These are phyloP conservation scores for Passer montanus DNA, from an alignment of 2,113 vertebrate species.

Conservation along the genomic window DNA sequence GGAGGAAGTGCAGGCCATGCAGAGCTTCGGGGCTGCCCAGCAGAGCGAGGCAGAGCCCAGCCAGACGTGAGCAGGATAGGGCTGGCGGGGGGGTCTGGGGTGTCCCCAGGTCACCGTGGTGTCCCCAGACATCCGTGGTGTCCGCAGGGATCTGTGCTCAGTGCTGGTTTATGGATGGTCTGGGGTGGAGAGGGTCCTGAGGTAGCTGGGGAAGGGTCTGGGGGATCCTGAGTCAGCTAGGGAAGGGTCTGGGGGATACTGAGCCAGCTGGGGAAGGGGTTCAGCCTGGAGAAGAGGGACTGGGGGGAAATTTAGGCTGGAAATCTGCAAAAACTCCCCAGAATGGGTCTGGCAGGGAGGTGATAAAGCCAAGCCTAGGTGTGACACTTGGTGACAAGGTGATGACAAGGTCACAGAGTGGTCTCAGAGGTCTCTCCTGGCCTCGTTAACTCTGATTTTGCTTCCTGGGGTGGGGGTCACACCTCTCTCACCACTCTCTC, in stretches of 20 bases:
- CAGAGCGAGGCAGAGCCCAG: neutral
- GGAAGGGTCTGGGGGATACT: neutral
- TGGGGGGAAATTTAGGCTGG: too few relatives aligned
- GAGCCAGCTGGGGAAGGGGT: neutral
- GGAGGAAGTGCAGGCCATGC: neutral
- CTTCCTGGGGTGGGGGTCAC: neutral
- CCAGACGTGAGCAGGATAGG: neutral
- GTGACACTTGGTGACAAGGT: too few relatives aligned
- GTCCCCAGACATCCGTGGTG: neutral
- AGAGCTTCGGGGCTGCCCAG: neutral
- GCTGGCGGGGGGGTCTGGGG: too few relatives aligned
- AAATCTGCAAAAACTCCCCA: too few relatives aligned
- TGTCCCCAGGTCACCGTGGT: neutral
- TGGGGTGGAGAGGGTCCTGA: neutral
- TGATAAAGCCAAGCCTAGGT: too few relatives aligned
- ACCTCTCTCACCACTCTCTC: fast-evolving
- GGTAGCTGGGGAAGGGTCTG: neutral
- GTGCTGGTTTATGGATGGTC: neutral
- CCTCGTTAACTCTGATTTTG: fast-evolving
- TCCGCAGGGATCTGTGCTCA: neutral
- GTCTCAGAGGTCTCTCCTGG: too few relatives aligned
- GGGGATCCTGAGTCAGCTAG: too few relatives aligned
- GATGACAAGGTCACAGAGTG: neutral
- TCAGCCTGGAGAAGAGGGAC: neutral
- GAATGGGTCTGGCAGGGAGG: neutral